Evolutionary conservation across 2,113 vertebrate genomes (phyloP).

Genomic region (Glareola pratincola): DNA sequence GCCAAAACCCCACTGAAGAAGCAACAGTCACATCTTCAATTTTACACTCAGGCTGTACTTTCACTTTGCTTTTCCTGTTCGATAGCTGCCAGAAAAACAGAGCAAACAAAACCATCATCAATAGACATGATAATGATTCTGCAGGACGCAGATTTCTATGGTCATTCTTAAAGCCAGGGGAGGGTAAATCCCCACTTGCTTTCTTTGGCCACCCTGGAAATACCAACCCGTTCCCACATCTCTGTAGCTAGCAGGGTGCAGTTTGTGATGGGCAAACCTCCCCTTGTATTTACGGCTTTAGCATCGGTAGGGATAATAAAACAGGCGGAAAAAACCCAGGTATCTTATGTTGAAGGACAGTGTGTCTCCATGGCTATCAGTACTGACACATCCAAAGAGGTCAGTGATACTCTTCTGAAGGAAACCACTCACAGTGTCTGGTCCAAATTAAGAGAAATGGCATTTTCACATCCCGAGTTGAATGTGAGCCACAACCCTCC

Average conservation of each 20-base stretch:
- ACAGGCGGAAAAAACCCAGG: rapidly evolving
- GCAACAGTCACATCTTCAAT: slow-evolving; percentile 36
- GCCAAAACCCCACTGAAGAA: slow-evolving; percentile 68
- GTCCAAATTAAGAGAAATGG: background rate
- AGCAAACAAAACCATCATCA: background rate
- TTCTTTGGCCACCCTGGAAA: background rate
- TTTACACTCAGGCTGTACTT: slow-evolving; percentile 44
- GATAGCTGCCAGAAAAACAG: slow-evolving; percentile 53
- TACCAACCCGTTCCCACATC: background rate
- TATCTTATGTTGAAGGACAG: background rate
- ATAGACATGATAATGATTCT: background rate
- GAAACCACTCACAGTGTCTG: background rate
- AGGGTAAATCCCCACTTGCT: background rate
- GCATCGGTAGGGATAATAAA: background rate
- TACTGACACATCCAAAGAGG: background rate
- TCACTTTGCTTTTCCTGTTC: slow-evolving; percentile 73
- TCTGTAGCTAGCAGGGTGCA: background rate
- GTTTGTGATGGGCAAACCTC: background rate
- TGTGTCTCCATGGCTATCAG: rapidly evolving
- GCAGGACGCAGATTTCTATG: background rate
- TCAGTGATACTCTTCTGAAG: background rate
- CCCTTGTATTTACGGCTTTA: background rate
- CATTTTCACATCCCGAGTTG: background rate
- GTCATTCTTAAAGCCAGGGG: background rate
- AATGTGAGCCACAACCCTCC: background rate